A percentile compares a stretch with the other conserved stretches of the same genome.
These are phyloP conservation scores for Tetramorium parvispinum DNA, from an alignment of 1,140 invertebrate species.

Conservation along the genomic window DNA sequence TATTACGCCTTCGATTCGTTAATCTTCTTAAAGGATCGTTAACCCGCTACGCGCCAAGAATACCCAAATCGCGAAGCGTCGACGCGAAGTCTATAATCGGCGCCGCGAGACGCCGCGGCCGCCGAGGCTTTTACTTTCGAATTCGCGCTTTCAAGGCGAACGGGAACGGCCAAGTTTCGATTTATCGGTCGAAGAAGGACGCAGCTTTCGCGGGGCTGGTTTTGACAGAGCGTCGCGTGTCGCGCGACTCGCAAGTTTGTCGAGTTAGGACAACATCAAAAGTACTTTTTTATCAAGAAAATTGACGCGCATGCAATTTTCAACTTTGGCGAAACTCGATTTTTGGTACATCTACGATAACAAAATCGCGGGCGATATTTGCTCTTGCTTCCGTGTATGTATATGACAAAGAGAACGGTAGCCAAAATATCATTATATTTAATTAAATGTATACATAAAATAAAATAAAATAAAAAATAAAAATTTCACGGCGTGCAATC, in stretches of 20 bases:
- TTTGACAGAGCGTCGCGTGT: background rate
- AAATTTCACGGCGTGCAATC: background rate
- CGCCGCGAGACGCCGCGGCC: no score
- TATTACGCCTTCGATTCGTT: slow-evolving; percentile 53
- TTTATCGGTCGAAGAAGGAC: background rate
- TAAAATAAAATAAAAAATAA: background rate
- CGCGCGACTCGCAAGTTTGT: background rate
- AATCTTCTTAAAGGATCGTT: slow-evolving; percentile 46
- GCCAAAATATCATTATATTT: background rate
- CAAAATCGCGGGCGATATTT: background rate
- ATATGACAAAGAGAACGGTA: background rate
- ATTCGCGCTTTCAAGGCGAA: background rate
- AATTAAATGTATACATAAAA: background rate
- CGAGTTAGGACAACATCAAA: background rate
- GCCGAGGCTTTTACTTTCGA: slow-evolving; percentile 28
- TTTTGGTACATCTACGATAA: background rate
- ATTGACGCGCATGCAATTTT: slow-evolving; percentile 2
- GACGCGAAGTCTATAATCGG: background rate
- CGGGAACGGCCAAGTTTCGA: background rate
- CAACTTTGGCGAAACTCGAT: background rate
- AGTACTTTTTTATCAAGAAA: background rate
- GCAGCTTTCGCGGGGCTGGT: background rate
- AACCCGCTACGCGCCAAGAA: slow-evolving; percentile 33
- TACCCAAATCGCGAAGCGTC: slow-evolving; percentile 10
- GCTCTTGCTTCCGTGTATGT: background rate